A percentile compares a stretch with the other conserved stretches of the same genome.
phyloP scores from a whole-genome alignment of 2,113 vertebrate species.

The Orthonyx spaldingii region DNA sequence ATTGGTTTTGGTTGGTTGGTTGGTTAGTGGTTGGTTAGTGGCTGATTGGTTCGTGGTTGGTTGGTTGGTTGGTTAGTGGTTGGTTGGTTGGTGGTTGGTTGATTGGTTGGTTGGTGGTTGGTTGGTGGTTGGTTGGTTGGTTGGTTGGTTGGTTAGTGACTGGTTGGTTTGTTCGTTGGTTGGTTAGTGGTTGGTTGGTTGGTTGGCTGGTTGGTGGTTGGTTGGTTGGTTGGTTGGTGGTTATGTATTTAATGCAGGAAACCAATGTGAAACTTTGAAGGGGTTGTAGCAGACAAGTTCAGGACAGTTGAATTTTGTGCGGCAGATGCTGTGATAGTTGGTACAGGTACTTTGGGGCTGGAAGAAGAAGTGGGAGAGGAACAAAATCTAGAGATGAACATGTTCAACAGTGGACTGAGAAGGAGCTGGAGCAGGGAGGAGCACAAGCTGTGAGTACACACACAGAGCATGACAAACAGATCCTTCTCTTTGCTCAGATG shows the following conservation, averaged over 20 bases:
- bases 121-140: neutral
- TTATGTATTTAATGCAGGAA: neutral
- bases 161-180: no score
- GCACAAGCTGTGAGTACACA: neutral
- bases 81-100: neutral
- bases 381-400: neutral
- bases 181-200: rapidly evolving
- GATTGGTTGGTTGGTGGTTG: neutral
- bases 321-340: neutral
- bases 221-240: neutral
- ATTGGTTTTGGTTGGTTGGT: neutral
- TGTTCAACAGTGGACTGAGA: neutral
- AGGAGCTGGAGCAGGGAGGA: neutral
- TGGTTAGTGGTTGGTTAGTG: no score
- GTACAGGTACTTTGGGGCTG: neutral
- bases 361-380: neutral
- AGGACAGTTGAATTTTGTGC: neutral
- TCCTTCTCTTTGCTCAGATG: neutral
- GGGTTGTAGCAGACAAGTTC: neutral
- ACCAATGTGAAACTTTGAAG: neutral
- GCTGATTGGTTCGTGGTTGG: rapidly evolving
- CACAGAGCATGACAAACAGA: neutral
- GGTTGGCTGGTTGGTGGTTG: neutral
- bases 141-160: neutral
- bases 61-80: neutral